phyloP scores from a whole-genome alignment of 2,113 vertebrate genomes.

The Fulica atra region DNA sequence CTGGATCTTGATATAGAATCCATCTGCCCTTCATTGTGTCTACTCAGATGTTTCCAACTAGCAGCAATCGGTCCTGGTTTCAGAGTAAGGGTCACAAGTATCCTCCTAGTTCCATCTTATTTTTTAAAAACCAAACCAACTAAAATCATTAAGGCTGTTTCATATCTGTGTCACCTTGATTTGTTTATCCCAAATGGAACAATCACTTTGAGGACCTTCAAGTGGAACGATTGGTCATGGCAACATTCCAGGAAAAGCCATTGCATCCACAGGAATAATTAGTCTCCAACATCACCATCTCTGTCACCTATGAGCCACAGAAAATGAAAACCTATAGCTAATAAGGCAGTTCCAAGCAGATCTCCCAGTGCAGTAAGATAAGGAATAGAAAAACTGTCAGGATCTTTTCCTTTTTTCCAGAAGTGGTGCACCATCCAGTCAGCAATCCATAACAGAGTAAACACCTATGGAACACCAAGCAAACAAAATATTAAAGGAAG shows the following conservation, averaged over 20 bases:
- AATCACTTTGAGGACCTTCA: constrained; percentile 2
- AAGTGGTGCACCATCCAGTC: constrained; percentile 98
- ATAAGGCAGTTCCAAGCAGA: constrained; percentile 91
- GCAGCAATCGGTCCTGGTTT: neutral
- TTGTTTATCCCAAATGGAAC: neutral
- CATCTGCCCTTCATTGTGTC: neutral
- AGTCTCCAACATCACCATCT: constrained; percentile 96
- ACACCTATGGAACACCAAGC: constrained; percentile 78
- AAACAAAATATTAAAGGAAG: neutral
- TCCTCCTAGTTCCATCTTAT: neutral
- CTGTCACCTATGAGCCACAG: constrained; percentile 95
- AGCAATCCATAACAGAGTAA: constrained; percentile 88
- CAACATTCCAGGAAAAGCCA: neutral
- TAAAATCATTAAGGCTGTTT: constrained; percentile 72
- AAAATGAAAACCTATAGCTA: constrained; percentile 93
- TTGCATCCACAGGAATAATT: neutral
- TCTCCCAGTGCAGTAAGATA: constrained; percentile 95
- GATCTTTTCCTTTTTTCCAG: constrained; percentile 96
- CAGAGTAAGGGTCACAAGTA: neutral
- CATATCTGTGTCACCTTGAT: constrained; percentile 17
- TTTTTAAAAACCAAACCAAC: neutral
- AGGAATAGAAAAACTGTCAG: constrained; percentile 96
- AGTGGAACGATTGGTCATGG: neutral
- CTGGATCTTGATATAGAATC: neutral
- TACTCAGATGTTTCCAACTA: neutral